Evolutionary conservation across 2,888 invertebrate genomes (phyloP).

Genomic region (Pseudococcus viburni): DNA sequence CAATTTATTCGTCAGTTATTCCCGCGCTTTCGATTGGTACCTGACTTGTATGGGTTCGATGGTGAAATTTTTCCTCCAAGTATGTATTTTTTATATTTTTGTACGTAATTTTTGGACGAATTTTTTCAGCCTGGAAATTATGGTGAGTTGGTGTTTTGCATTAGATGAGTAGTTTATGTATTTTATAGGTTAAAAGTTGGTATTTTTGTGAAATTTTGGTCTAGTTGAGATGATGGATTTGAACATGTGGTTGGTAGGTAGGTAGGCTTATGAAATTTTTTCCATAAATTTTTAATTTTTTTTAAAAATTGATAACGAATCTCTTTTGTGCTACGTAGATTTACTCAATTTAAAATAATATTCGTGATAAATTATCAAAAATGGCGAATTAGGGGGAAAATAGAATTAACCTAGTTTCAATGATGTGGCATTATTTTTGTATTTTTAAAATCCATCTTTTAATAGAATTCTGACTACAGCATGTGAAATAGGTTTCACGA

Average conservation of each 20-base stretch:
- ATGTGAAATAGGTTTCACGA: not conserved
- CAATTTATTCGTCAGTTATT: constrained; percentile 38
- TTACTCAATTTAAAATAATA: too few relatives aligned
- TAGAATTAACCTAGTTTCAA: not conserved
- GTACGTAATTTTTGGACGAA: not conserved
- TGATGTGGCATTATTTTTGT: not conserved
- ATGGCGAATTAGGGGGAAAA: too few relatives aligned
- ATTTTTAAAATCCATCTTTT: too few relatives aligned
- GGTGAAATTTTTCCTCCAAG: not conserved
- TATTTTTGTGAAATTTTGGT: too few relatives aligned
- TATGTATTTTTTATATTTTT: not conserved
- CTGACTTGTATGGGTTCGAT: not conserved
- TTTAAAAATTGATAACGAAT: too few relatives aligned
- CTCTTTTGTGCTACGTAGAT: too few relatives aligned
- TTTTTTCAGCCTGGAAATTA: not conserved
- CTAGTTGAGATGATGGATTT: too few relatives aligned
- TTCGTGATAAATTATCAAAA: too few relatives aligned
- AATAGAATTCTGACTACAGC: too few relatives aligned
- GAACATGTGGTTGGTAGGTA: too few relatives aligned
- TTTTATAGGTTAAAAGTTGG: not conserved
- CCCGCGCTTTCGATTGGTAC: constrained; percentile 9
- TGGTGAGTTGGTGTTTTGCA: not conserved
- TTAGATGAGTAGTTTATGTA: not conserved
- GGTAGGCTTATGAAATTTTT: too few relatives aligned
- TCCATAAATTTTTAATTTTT: too few relatives aligned